Base-by-base conservation (phyloP, 2,797 vertebrate genomes). In the Erethizon dorsatum region DNA sequence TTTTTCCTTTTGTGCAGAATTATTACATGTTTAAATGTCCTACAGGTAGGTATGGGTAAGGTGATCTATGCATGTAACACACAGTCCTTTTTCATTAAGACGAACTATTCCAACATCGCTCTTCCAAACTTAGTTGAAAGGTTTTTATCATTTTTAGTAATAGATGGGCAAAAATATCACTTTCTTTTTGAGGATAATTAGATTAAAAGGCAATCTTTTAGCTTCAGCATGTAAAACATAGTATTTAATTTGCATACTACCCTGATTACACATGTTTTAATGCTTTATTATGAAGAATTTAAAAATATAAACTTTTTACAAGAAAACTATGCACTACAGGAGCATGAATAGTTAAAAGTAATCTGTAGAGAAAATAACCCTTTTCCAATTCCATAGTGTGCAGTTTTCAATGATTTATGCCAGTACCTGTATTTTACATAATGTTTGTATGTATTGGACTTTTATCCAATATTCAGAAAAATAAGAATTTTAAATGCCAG, bases 391-490 rank as follows among this genome's bases (percentile, higher is more conserved):
- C 47, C 26, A 67, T 22, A 20, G 1, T 88, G 2, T 24, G 20
- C 57, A 5, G 18, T 26, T 61, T 89, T 92, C 20, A 77, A 45
- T 87, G 82, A 47, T 22, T 61, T 13, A 33, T 61, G 3, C 0
- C 15, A 71, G n/a, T 33, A 78, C 77, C 6, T 79, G 28, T 83
- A 67, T 37, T 92, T 94, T 82, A 83, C 14, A 56, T 26, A 22
- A 8, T 52, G 15, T 87, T 37, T 69, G 22, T 50, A 24, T 17
- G 50, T 26, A 47, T 41, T 80, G 24, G 1, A 61, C 13, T 88
- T 86, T 71, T 88, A 85, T 14, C 15, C 52, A 47, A 18, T 57
- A 82, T 93, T 97, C 50, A 79, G 31, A 56, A 90, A 88, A 14
- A 28, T 77, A 80, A 93, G 41, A 50, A 84, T 78, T 88, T 82